Percentiles rank a stretch among this genome's conserved stretches.
phyloP scores from a whole-genome alignment of 1,140 invertebrate species.

The Cecropterus lyciades region DNA sequence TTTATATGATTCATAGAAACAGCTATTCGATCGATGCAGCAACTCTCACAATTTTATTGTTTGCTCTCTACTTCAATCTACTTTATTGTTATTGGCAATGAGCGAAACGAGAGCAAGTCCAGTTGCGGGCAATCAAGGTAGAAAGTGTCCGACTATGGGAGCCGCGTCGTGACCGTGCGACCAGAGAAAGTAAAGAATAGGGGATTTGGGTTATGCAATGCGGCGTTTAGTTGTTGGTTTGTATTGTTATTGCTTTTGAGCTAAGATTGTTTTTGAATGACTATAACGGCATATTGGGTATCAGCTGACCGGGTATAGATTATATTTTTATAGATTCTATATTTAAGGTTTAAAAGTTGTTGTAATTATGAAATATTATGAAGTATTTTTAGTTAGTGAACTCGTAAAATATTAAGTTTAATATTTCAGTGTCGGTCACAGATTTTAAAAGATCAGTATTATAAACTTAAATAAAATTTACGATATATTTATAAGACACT shows the following conservation, averaged over 20 bases:
- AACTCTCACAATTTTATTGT: slow-evolving; percentile 28
- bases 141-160: slow-evolving; percentile 57
- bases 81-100: slow-evolving; percentile 36
- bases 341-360: too few species aligned
- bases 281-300: too few species aligned
- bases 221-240: slow-evolving; percentile 13
- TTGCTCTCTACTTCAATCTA: slow-evolving; percentile 19
- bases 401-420: too few species aligned
- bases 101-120: slow-evolving; percentile 32
- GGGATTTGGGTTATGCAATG: slow-evolving; percentile 32
- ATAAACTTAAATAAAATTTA: too few species aligned
- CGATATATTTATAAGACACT: too few species aligned
- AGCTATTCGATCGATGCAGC: neutral
- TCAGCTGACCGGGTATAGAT: too few species aligned
- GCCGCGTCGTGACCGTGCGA: slow-evolving; percentile 61
- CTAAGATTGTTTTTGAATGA: too few species aligned
- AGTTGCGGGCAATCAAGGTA: slow-evolving; percentile 43
- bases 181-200: slow-evolving; percentile 60
- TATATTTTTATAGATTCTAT: too few species aligned
- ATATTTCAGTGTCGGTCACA: too few species aligned
- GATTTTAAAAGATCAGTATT: too few species aligned
- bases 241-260: slow-evolving; percentile 9
- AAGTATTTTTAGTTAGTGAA: too few species aligned
- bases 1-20: neutral
- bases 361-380: too few species aligned